A percentile compares a stretch with the other conserved stretches of the same genome.
phyloP scores from a whole-genome alignment of 30 jellyfish, hydroid and myxozoan species.

The Nemopilema nomurai region DNA sequence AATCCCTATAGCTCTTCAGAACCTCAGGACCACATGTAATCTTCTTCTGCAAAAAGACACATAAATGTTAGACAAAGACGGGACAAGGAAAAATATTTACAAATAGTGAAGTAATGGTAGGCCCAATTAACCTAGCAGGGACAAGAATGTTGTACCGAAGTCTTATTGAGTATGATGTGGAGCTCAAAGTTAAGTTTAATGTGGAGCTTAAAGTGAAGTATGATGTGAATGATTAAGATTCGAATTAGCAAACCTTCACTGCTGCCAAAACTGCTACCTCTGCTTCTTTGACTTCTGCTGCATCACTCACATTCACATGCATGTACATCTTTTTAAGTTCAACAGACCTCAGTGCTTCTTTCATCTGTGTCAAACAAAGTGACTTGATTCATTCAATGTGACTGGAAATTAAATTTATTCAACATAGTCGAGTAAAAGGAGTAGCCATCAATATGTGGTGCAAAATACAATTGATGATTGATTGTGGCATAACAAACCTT shows the following conservation, averaged over 20 bases:
- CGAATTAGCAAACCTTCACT: too few species aligned
- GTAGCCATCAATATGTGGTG: too few species aligned
- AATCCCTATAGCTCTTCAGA: slow-evolving; percentile 75
- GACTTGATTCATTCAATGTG: too few species aligned
- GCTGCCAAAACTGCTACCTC: slow-evolving; percentile 39
- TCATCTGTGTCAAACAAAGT: slow-evolving; percentile 53
- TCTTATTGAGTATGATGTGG: too few species aligned
- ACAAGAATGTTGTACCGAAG: too few species aligned
- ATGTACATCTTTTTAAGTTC: slow-evolving; percentile 58
- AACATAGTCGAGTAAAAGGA: background rate
- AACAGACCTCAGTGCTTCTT: slow-evolving; percentile 58
- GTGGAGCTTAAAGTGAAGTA: too few species aligned
- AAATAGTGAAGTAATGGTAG: background rate
- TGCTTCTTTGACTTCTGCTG: slow-evolving; percentile 40
- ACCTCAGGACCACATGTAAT: slow-evolving; percentile 91
- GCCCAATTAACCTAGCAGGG: too few species aligned
- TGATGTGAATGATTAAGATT: too few species aligned
- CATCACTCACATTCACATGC: slow-evolving; percentile 43
- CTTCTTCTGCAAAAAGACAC: slow-evolving; percentile 68
- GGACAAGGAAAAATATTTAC: background rate
- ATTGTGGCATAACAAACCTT: slow-evolving; percentile 33
- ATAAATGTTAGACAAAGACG: background rate
- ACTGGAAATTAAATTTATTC: background rate
- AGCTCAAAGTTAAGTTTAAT: too few species aligned
- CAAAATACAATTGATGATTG: background rate